Conservation (phyloP, 2,888 invertebrate species). For the Dorcus hopei region DNA sequence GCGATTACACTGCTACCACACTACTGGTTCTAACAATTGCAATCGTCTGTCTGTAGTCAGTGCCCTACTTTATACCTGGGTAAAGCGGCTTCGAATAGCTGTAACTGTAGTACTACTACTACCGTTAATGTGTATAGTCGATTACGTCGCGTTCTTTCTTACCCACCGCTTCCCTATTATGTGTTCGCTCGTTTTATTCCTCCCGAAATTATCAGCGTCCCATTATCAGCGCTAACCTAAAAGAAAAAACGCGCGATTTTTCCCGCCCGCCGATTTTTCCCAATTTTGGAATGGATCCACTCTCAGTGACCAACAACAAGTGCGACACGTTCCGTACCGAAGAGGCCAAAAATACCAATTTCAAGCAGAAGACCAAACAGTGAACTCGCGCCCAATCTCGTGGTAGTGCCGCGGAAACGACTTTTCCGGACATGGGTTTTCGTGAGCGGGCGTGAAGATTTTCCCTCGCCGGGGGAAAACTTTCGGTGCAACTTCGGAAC, state of each 20-base stretch:
- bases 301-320: too few species aligned
- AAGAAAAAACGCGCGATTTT: neutral
- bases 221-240: slow-evolving; percentile 5
- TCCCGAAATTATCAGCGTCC: slow-evolving; percentile 1
- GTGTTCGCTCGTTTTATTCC: slow-evolving; percentile 11
- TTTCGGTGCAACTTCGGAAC: slow-evolving; percentile 1
- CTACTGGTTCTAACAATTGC: slow-evolving; percentile 36
- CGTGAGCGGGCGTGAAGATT: slow-evolving; percentile 5
- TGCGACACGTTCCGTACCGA: too few species aligned
- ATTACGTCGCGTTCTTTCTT: slow-evolving; percentile 30
- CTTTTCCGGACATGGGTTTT: neutral
- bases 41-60: slow-evolving; percentile 40
- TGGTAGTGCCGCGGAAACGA: neutral
- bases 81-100: slow-evolving; percentile 42
- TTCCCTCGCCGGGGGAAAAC: slow-evolving; percentile 11
- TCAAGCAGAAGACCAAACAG: too few species aligned
- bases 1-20: slow-evolving; percentile 20
- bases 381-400: too few species aligned
- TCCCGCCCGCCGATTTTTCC: too few species aligned
- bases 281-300: too few species aligned
- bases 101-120: slow-evolving; percentile 50
- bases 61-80: slow-evolving; percentile 51
- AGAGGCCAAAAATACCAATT: too few species aligned
- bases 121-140: slow-evolving; percentile 47
- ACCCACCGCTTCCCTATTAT: slow-evolving; percentile 17